These are phyloP conservation scores for Ischnura elegans DNA, from an alignment of 2,888 invertebrate species.

Conservation along the genomic window DNA sequence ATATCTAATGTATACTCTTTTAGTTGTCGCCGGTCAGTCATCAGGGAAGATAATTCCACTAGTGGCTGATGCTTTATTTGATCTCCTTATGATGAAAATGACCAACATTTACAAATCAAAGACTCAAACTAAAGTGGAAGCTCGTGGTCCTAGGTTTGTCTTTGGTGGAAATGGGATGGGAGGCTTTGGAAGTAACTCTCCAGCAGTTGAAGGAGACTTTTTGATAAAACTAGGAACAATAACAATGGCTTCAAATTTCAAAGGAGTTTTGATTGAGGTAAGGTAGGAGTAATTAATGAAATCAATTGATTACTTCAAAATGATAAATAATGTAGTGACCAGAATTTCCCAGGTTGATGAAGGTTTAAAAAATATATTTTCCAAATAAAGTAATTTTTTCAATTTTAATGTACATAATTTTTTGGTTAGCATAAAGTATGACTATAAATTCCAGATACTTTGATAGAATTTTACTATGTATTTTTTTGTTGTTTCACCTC, in stretches of 20 bases:
- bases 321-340: no score
- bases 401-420: no score
- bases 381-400: no score
- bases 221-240: slow-evolving; percentile 96
- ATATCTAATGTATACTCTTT: slow-evolving; percentile 95
- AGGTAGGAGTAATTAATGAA: slow-evolving; percentile 72
- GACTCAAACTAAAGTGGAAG: slow-evolving; percentile 86
- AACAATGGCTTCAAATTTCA: slow-evolving; percentile 94
- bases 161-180: slow-evolving; percentile 71
- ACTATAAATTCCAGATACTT: no score
- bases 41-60: slow-evolving; percentile 88
- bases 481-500: no score
- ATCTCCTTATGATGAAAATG: slow-evolving; percentile 93
- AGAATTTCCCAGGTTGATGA: no score
- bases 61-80: slow-evolving; percentile 94
- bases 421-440: no score
- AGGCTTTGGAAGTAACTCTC: slow-evolving; percentile 57
- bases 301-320: no score
- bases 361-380: no score
- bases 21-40: slow-evolving; percentile 83
- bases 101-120: slow-evolving; percentile 93
- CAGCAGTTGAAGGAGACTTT: slow-evolving; percentile 85
- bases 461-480: no score
- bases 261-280: slow-evolving; percentile 95
- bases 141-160: slow-evolving; percentile 75